Base-by-base conservation (phyloP, 1,140 invertebrate genomes). In the Scaptomyza pallida region DNA sequence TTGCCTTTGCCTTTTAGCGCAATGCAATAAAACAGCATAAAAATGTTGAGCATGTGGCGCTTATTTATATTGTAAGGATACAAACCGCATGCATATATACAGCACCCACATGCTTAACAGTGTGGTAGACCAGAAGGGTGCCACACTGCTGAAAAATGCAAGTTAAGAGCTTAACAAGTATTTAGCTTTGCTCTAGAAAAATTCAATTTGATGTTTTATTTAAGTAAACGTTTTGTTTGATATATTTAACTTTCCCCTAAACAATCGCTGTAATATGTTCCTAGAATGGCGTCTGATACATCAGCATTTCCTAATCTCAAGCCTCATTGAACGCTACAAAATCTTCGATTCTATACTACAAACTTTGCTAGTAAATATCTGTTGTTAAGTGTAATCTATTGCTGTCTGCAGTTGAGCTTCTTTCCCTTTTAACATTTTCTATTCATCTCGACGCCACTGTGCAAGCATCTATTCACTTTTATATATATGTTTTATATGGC, bases 21-120 rank as follows among this genome's bases (percentile, higher is more conserved):
- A 88, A 65, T 81, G 81, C 74, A 86, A 86, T 86, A 86, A 86
- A 86, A 86, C 82, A 81, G 81, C 82, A 86, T 86, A 86, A 75
- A 88, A 88, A 81, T 88, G 82, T 81, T 86, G 82, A 72, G 74
- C 81, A 86, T 86, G 81, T 78, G 81, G 81, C 63, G 48, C 74
- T 88, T 86, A 86, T 88, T 88, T 86, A 88, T 86, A 64, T 59
- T 74, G 55, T 70, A 57, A 71, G 81, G 63, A 54, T 70, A 35
- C 6, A 12, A n/a, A n/a, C n/a, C 26, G 9, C 16, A 26, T 26
- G 23, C 23, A 4, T 26, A 5, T 26, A 5, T n/a, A n/a, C n/a
- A n/a, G n/a, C 23, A 26, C 23, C 23, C 23, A 47, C 16, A 37
- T 13, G 19, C 26, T 30, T 2, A 30, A 60, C 43, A 40, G 57